phyloP scores from a whole-genome alignment of 2,888 invertebrate genomes.

The Trichacis sp. region DNA sequence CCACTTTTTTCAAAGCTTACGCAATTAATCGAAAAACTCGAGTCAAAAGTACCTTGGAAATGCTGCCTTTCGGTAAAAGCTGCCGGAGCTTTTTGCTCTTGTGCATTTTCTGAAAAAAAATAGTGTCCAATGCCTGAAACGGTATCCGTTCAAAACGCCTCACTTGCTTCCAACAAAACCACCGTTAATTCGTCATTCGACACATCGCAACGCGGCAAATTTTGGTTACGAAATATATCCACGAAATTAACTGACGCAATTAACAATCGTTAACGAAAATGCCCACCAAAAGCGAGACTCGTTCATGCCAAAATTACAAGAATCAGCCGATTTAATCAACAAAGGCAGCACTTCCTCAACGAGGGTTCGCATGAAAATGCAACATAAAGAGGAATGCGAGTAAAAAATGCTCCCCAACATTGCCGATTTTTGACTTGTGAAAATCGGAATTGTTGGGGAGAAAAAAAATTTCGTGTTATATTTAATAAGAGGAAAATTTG shows the following conservation, averaged over 20 bases:
- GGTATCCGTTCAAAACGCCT: slow-evolving; percentile 60
- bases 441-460: slow-evolving; percentile 13
- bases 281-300: slow-evolving; percentile 38
- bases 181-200: too few relatives aligned
- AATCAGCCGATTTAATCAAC: slow-evolving; percentile 44
- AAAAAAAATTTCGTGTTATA: slow-evolving; percentile 23
- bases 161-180: too few relatives aligned
- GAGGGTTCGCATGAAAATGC: slow-evolving; percentile 14
- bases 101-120: slow-evolving; percentile 78
- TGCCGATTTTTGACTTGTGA: slow-evolving; percentile 8
- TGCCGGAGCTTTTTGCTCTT: slow-evolving; percentile 75
- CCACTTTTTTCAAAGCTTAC: background rate
- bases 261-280: slow-evolving; percentile 28
- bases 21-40: slow-evolving; percentile 36
- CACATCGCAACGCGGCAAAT: too few relatives aligned
- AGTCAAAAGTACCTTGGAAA: slow-evolving; percentile 73
- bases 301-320: too few relatives aligned
- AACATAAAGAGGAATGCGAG: slow-evolving; percentile 18
- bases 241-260: too few relatives aligned
- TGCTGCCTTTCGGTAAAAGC: slow-evolving; percentile 75
- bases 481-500: too few relatives aligned
- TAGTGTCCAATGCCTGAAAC: slow-evolving; percentile 65
- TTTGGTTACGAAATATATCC: too few relatives aligned
- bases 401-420: background rate
- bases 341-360: slow-evolving; percentile 56